These are phyloP conservation scores for Melieria omissa DNA, from an alignment of 2,888 invertebrate species.

Conservation along the genomic window DNA sequence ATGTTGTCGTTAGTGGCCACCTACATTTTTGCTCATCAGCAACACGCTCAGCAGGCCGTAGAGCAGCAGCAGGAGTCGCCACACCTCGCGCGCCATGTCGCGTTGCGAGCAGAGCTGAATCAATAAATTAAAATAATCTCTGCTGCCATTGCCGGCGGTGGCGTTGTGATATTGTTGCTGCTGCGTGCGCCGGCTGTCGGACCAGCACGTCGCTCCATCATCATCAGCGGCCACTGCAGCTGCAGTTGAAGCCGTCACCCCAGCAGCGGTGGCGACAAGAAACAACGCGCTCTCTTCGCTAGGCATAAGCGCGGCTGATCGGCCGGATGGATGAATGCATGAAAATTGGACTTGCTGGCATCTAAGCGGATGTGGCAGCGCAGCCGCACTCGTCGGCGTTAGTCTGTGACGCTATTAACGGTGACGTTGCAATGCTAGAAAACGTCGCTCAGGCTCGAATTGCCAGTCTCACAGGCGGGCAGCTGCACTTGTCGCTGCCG, in stretches of 20 bases:
- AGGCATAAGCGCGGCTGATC: no score
- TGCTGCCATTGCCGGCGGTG: conserved; percentile 26
- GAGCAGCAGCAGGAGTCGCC: conserved; percentile 57
- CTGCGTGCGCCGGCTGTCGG: background rate
- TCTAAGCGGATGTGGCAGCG: no score
- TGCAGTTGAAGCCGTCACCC: background rate
- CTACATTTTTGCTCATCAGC: conserved; percentile 55
- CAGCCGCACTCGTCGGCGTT: no score
- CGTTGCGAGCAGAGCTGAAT: conserved; percentile 47
- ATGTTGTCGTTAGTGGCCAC: conserved; percentile 36
- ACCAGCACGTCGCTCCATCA: conserved; percentile 5
- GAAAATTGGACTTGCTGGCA: no score
- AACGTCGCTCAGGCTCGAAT: no score
- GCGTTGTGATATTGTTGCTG: background rate
- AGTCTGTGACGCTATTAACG: no score
- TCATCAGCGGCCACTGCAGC: conserved; percentile 7
- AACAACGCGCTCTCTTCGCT: no score
- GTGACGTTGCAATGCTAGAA: no score
- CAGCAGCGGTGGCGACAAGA: background rate
- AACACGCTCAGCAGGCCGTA: conserved; percentile 54
- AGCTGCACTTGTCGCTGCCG: no score
- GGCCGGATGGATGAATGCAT: no score
- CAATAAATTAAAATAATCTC: conserved; percentile 51
- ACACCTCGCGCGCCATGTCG: conserved; percentile 53
- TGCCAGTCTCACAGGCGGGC: no score